Conservation (phyloP, 2,888 invertebrate species). For the Meandrusa payeni region DNA sequence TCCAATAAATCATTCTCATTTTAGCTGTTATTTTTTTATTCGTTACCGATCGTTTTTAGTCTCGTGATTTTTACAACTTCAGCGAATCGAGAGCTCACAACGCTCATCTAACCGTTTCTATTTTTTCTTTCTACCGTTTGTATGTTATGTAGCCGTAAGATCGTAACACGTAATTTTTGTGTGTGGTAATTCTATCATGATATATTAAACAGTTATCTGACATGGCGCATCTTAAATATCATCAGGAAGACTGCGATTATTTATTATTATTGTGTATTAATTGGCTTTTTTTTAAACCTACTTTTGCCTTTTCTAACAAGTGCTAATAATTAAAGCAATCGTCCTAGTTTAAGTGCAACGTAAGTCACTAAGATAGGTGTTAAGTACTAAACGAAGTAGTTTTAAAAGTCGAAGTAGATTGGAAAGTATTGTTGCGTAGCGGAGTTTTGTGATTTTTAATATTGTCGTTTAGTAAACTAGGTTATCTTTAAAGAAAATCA, state of each 20-base stretch:
- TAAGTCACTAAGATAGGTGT: constrained; percentile 13
- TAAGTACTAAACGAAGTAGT: constrained; percentile 16
- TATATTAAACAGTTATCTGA: no score
- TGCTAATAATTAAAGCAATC: constrained; percentile 52
- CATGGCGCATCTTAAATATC: constrained; percentile 27
- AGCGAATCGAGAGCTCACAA: no score
- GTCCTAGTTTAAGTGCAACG: constrained; percentile 16
- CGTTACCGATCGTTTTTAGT: no score
- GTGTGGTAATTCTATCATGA: no score
- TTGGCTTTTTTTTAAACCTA: constrained; percentile 47
- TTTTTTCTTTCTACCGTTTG: no score
- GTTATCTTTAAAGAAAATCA: constrained; percentile 11
- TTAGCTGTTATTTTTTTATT: no score
- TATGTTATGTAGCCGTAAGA: no score
- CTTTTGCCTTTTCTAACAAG: constrained; percentile 38
- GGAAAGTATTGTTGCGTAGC: constrained; percentile 21
- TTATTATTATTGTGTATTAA: constrained; percentile 35
- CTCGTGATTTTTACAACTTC: no score
- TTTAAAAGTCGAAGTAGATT: constrained; percentile 17
- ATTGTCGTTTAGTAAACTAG: constrained; percentile 21
- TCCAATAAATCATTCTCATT: no score
- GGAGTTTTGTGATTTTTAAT: constrained; percentile 21
- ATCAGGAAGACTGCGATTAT: constrained; percentile 36
- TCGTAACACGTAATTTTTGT: no score
- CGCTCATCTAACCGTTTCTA: no score